Base-by-base conservation (phyloP, 2,113 vertebrate genomes). In the Paralichthys olivaceus region DNA sequence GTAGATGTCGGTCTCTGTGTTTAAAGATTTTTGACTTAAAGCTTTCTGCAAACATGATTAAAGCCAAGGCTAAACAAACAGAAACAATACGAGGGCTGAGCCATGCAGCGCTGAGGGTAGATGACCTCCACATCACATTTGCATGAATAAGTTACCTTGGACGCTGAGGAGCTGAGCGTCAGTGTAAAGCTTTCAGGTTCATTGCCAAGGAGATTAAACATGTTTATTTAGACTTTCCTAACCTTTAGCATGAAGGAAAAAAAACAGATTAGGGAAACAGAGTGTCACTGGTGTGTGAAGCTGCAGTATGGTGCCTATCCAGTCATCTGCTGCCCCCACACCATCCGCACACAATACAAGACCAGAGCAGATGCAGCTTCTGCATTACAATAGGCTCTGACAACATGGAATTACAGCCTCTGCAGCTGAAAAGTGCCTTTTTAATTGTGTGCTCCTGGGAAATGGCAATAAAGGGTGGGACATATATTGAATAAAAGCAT, bases 381-480 rank as follows among this genome's bases (percentile, higher is more conserved):
- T 75, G 70, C 78, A 79, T 60, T 29, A 93, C 90, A 93, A 91
- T 86, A 70, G 84, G 70, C 77, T 81, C 80, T 91, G 88, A 90
- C 90, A 90, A 85, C 83, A 84, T 88, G 73, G 75, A 93, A 89
- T 90, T 90, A 90, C 84, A 84, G 84, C 86, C 81, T 78, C 69
- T 80, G 75, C 84, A 83, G 70, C 85, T 87, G 80, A 89, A 85
- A 88, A 88, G 84, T 81, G 73, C 28, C 58, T 89, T 87, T 84
- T 84, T 81, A 81, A 83, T 85, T 69, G 54, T 51, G 60, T 56
- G 66, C 71, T 83, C 72, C 53, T 76, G 71, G 78, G 79, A 49
- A 86, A 83, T 74, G 69, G 80, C 60, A 83, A 66, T 77, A 64
- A 86, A 83, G 72, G 70, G 72, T 75, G 70, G 69, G 60, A 68